Evolutionary conservation across 2,888 invertebrate species (phyloP), one percentile per base, ranked within the genome.

Genomic region (Perizoma affinitatum): DNA sequence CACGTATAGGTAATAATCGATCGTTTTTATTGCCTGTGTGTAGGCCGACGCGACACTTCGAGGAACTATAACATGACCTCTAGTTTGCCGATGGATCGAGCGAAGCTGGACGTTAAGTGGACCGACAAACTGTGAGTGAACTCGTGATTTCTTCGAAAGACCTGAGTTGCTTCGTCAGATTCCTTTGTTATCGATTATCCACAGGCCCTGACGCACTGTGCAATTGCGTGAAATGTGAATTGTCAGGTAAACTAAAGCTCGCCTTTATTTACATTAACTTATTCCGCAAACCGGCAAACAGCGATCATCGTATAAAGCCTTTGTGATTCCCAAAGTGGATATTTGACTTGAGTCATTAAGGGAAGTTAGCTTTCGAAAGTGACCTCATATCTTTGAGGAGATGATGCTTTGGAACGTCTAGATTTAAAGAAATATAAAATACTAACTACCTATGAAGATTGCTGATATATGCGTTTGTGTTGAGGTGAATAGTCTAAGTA

Each of bases 1-100:
- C 90, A 90, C 90, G 84, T 90, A 90, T 90, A 86, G 86, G 89
- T 90, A 91, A 91, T 90, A 90, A 92, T 91, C 91, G 89, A 92
- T 91, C 84, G 88, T 81, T 86, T 89, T 91, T 91, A 91, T 91
- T 88, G 88, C 89, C 82, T 81, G 75, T 79, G 84, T 85, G 84
- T 80, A 84, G 85, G 84, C 80, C 83, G 77, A 70, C 68, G 74
- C 84, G 88, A 87, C 80, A 87, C 76, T 92, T 92, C 91, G 87
- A 69, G 74, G 91, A 90, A 91, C 79, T 82, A 81, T 79, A 82
- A 82, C 82, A 80, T 82, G 78, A 76, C 82, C 77, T 76, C 79
- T 82, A 78, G 82, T 82, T 80, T 80, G 76, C 72, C 77, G 76
- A 79, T 74, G 76, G 75, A 83, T 83, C 80, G 79, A 79, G 75